phyloP scores from a whole-genome alignment of 1,140 invertebrate genomes.

The Pseudachorutes palmiensis region DNA sequence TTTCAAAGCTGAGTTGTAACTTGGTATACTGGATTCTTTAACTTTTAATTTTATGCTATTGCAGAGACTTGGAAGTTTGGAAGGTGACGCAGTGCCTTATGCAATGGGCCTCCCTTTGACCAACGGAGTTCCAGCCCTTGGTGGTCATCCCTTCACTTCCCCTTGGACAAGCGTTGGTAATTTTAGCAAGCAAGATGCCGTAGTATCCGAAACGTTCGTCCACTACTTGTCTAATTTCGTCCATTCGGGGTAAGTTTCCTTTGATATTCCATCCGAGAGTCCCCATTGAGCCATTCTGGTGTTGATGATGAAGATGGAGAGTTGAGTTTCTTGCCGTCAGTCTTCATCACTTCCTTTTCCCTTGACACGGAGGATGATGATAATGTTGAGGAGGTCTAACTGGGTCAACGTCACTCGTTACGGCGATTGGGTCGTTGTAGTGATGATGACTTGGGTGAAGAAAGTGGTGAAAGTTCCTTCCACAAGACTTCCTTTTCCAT shows the following conservation, averaged over 20 bases:
- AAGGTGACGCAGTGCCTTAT: conserved; percentile 91
- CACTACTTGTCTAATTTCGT: conserved; percentile 48
- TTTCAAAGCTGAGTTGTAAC: too few relatives aligned
- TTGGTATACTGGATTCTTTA: too few relatives aligned
- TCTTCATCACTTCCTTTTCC: neutral
- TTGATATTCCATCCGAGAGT: neutral
- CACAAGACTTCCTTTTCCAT: too few relatives aligned
- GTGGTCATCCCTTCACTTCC: conserved; percentile 36
- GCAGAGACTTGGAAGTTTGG: conserved; percentile 65
- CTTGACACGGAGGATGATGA: neutral
- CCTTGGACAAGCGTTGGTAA: conserved; percentile 39
- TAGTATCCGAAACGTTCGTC: conserved; percentile 45
- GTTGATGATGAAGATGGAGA: conserved; percentile 1
- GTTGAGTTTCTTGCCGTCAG: neutral
- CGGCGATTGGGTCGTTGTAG: neutral
- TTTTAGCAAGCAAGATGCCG: conserved; percentile 44
- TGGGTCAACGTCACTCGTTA: neutral
- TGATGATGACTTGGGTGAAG: neutral
- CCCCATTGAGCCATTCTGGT: neutral
- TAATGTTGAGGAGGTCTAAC: neutral
- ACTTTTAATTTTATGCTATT: neutral
- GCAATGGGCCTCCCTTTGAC: conserved; percentile 78
- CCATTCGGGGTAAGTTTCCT: conserved; percentile 44
- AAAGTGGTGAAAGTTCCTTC: neutral
- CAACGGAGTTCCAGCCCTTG: conserved; percentile 35